phyloP scores from a whole-genome alignment of 2,797 vertebrate species.

The Crenuchus spilurus region DNA sequence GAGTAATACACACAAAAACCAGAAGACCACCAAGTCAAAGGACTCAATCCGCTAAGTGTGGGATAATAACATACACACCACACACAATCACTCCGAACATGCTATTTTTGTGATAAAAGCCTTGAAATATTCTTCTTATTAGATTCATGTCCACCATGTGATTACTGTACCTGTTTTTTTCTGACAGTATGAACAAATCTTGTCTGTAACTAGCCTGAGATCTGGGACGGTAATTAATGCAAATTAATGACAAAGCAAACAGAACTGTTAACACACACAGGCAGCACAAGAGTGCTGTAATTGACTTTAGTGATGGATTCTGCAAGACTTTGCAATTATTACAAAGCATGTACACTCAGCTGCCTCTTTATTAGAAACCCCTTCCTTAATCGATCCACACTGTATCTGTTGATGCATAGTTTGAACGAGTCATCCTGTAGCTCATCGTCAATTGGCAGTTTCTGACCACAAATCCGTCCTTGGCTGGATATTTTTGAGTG shows the following conservation, averaged over 20 bases:
- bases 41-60: slow-evolving; percentile 10
- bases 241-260: slow-evolving; percentile 15
- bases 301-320: not conserved
- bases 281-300: not conserved
- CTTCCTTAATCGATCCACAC: no score
- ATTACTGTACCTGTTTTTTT: slow-evolving; percentile 14
- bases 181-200: slow-evolving; percentile 1
- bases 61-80: slow-evolving; percentile 15
- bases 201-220: slow-evolving; percentile 9
- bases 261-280: slow-evolving; percentile 3
- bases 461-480: no score
- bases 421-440: no score
- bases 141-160: slow-evolving; percentile 19
- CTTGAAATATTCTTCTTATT: slow-evolving; percentile 19
- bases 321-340: not conserved
- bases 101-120: slow-evolving; percentile 30
- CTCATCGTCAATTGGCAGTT: no score
- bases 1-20: not conserved
- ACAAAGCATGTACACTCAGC: not conserved
- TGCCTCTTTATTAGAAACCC: not conserved
- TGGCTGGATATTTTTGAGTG: no score
- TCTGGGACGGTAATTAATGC: slow-evolving; percentile 11
- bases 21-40: slow-evolving; percentile 3
- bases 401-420: no score
- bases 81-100: slow-evolving; percentile 20